Evolutionary conservation across 2,797 vertebrate genomes (phyloP), one percentile per base, ranked within the genome.

Genomic region (Labeo calbasu): DNA sequence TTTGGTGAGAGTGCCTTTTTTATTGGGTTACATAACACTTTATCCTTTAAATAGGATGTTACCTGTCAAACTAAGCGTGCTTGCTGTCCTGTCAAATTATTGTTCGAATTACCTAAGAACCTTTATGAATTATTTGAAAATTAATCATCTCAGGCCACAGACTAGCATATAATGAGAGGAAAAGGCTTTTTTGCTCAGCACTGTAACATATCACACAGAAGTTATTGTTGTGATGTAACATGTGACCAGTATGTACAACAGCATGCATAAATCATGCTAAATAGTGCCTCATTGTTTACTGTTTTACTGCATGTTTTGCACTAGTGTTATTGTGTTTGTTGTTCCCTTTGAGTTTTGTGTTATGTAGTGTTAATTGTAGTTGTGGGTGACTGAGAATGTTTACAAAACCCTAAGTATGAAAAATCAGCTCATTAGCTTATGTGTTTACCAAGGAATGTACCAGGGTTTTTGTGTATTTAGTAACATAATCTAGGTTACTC

Each of bases 1-100:
- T 99, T 99, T 79, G 97, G 98, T 99, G 94, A 96, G 97, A 71
- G 19, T 46, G 2, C 40, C 36, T 25, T 78, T 28, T 78, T 50
- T 50, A 63, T 36, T 50, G 17, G 25, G 46, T 50, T 79, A 32
- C 23, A 50, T 48, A 66, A 66, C 23, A 5, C 43, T 51, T 36
- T 11, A 51, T 28, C 23, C 7, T 2, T 14, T 65, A 51, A 79
- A 51, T 28, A n/a, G 14, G 66, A 84, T 71, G 19, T 71, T 63
- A 32, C 53, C 28, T 79, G 75, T 78, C 65, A 71, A 40, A 43
- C 43, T 79, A 50, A 78, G 40, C 2, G 17, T n/a, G 21, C 11
- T 48, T 83, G 19, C 21, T 21, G 19, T 57, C 40, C 53, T 63
- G 65, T 21, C 43, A 79, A 50, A 68, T 84, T 36, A 40, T 50